Percentiles rank a stretch among this genome's conserved stretches.
Conservation (phyloP, 1,140 invertebrate genomes). For the Papilio polyxenes region DNA sequence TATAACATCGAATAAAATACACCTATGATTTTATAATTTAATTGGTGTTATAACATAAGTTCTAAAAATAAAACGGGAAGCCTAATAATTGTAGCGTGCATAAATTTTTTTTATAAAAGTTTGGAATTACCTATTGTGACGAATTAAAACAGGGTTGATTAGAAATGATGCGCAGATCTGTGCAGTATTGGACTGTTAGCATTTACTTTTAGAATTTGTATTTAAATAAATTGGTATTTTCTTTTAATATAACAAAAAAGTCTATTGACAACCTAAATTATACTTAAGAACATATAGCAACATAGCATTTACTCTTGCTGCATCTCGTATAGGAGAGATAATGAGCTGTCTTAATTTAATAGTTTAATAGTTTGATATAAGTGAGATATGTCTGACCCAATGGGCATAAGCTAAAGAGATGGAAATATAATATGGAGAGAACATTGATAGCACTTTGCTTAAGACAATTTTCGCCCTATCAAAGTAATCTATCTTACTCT, state of each 20-base stretch:
- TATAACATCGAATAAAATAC: background rate
- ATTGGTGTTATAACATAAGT: background rate
- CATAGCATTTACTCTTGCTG: background rate
- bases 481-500: too few species aligned
- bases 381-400: too few species aligned
- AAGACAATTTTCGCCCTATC: too few species aligned
- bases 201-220: background rate
- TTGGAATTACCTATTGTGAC: background rate
- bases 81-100: background rate
- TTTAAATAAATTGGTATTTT: background rate
- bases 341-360: too few species aligned
- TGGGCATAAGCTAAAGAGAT: too few species aligned
- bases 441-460: too few species aligned
- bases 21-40: background rate
- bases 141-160: constrained; percentile 9
- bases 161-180: background rate
- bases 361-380: too few species aligned
- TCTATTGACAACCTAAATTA: background rate
- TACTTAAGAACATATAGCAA: background rate
- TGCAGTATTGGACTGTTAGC: background rate
- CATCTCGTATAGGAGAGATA: too few species aligned
- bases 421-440: too few species aligned
- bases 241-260: background rate
- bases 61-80: too few species aligned
- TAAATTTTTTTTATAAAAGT: background rate